These are phyloP conservation scores for Bugula neritina DNA, from an alignment of 2,888 invertebrate genomes.

Conservation along the genomic window DNA sequence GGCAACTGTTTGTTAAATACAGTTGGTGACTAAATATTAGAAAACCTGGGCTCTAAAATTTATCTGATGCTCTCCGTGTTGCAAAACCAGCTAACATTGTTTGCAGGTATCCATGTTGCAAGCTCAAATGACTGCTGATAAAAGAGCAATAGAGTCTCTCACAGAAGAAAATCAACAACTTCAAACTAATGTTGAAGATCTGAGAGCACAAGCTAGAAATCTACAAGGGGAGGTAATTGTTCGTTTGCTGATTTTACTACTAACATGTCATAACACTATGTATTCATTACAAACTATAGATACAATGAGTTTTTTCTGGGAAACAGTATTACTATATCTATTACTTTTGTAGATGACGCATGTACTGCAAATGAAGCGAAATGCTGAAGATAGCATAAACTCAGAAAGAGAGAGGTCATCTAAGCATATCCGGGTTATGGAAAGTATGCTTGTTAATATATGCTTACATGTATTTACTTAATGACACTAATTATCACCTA, in stretches of 20 bases:
- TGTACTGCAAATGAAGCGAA: slow-evolving; percentile 15
- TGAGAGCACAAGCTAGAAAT: slow-evolving; percentile 38
- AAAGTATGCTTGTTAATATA: slow-evolving; percentile 32
- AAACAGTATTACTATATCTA: too few relatives aligned
- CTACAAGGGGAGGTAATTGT: slow-evolving; percentile 43
- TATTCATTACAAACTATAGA: too few relatives aligned
- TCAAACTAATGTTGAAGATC: slow-evolving; percentile 38
- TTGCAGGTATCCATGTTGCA: slow-evolving; percentile 40
- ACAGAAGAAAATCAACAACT: slow-evolving; percentile 38
- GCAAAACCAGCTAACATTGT: too few relatives aligned
- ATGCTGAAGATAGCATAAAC: slow-evolving; percentile 35
- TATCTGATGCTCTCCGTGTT: too few relatives aligned
- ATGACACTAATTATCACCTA: too few relatives aligned
- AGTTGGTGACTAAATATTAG: too few relatives aligned
- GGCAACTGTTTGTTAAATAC: too few relatives aligned
- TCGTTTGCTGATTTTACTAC: too few relatives aligned
- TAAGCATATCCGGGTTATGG: slow-evolving; percentile 38
- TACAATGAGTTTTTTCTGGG: too few relatives aligned
- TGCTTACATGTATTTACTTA: too few relatives aligned
- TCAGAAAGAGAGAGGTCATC: slow-evolving; percentile 36
- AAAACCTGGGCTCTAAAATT: too few relatives aligned
- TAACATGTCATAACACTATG: too few relatives aligned
- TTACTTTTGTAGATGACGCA: slow-evolving; percentile 14
- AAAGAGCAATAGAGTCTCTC: slow-evolving; percentile 37
- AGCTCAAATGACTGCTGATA: slow-evolving; percentile 43